Base-by-base conservation (phyloP, 2,797 vertebrate genomes). In the Arnoldichthys spilopterus region DNA sequence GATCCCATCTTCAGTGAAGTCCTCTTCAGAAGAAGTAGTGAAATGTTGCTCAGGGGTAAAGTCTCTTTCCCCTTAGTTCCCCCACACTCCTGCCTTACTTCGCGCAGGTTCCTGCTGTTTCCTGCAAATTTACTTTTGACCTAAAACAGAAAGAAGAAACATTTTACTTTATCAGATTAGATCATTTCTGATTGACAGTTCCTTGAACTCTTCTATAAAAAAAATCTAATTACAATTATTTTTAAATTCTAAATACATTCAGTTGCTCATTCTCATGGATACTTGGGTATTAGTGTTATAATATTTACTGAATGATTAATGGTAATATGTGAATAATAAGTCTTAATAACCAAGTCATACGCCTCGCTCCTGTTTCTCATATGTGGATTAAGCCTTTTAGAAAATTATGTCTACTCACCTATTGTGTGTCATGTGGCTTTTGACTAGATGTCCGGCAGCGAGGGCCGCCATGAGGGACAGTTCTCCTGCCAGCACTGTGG, bases 391-490 rank as follows among this genome's bases (percentile, higher is more conserved):
- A 37, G 9, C 37, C 8, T 13, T 7, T 63, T 54, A 6, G 2
- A 58, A 49, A 47, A 40, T 51, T 30, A 15, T 16, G 18, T 30
- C 15, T 34, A 18, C 76, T 72, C 75, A 98, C 97, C 97, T 97
- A 88, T 99, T 99, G 91, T 98, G 97, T 51, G 94, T 95, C 97
- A 99, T 98, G 91, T 99, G 97, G 91, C 97, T 99, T 91, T 93
- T 96, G 76, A 99, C 98, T 59, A 99, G 92, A 84, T 99, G 97
- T 8, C 98, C 97, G 4, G 96, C 96, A 72, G 97, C 95, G 78
- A 99, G 88, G 6, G 98, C 98, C 77, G 97, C 92, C 95, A 99
- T 97, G 7, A 99, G 93, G 0, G 98, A 99, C 15, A 99, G 87
- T 24, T 99, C 97, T 76, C 97, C 98, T 20, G 97, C 97, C 92